Evolutionary conservation across 2,113 vertebrate species (phyloP), one percentile per base, ranked within the genome.

Genomic region (Geococcyx californianus): DNA sequence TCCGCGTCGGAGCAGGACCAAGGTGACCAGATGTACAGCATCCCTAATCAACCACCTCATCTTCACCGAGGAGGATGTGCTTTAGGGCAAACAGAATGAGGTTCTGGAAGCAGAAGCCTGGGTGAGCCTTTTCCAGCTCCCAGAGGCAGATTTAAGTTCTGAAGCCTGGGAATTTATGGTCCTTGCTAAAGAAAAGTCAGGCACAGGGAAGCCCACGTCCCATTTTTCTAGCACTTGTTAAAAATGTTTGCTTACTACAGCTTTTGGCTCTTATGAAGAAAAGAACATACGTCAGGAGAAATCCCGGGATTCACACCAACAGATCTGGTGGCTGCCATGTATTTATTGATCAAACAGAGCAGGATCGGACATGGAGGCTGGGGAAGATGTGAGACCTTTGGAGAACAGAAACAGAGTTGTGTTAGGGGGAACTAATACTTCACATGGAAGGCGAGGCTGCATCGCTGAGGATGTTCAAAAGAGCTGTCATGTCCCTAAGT

Each of bases 1-100:
- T 21, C 34, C 9, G 1, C 0, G 0, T 11, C 2, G 1, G 1
- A 28, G 3, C 29, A 84, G 47, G 69, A 40, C 11, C 0, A 0
- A 29, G 26, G 14, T 24, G 9, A 62, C 16, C 81, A 56, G 19
- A 49, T 3, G 2, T 1, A 14, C 5, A 1, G 16, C 4, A 6
- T 15, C 31, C 23, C 47, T 26, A 58, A 18, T 3, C 33, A 84
- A 42, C 12, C 54, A 28, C 10, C 80, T 4, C 4, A 12, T 16
- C 26, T 47, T 29, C 21, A 24, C 40, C 2, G 0, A 60, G 36
- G 11, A 55, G 9, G 28, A 73, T 0, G 2, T 36, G 60, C 24
- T 79, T 70, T 14, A 75, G 26, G 81, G 38, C 26, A 79, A 70
- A 80, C 0, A 5, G 26, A 38, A 80, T 58, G 38, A 62, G 87